Conservation (phyloP, 2,113 vertebrate genomes). For the Siphamia tubifer region DNA sequence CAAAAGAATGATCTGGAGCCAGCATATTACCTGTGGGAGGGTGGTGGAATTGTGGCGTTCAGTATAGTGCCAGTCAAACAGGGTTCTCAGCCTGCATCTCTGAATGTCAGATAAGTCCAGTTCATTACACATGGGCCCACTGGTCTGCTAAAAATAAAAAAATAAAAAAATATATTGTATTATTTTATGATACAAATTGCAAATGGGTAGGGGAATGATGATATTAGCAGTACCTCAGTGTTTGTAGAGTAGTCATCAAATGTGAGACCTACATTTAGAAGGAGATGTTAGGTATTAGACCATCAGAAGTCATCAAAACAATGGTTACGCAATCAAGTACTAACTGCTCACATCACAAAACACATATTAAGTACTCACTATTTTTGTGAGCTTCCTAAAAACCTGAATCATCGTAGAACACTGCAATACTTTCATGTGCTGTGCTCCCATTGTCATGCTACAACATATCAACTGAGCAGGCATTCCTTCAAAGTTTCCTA, state of each 20-base stretch:
- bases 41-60: constrained; percentile 83
- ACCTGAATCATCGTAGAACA: no score
- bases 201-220: not conserved
- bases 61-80: constrained; percentile 84
- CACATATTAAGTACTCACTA: no score
- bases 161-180: not conserved
- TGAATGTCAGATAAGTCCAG: constrained; percentile 77
- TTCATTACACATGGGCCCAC: constrained; percentile 1
- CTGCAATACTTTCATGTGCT: no score
- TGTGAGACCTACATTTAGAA: constrained; percentile 9
- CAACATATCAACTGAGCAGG: no score
- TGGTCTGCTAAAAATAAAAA: not conserved
- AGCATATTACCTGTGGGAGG: constrained; percentile 84
- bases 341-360: no score
- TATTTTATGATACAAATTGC: not conserved
- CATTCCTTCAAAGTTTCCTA: no score
- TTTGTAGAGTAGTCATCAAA: constrained; percentile 18
- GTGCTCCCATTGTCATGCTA: no score
- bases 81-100: constrained; percentile 77
- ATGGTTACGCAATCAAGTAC: no score
- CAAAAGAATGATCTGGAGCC: not conserved
- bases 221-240: constrained; percentile 43
- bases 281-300: not conserved
- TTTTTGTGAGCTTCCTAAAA: no score
- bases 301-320: no score